These are phyloP conservation scores for Lissocephala sabroskyi DNA, from an alignment of 2,888 invertebrate species.

Conservation along the genomic window DNA sequence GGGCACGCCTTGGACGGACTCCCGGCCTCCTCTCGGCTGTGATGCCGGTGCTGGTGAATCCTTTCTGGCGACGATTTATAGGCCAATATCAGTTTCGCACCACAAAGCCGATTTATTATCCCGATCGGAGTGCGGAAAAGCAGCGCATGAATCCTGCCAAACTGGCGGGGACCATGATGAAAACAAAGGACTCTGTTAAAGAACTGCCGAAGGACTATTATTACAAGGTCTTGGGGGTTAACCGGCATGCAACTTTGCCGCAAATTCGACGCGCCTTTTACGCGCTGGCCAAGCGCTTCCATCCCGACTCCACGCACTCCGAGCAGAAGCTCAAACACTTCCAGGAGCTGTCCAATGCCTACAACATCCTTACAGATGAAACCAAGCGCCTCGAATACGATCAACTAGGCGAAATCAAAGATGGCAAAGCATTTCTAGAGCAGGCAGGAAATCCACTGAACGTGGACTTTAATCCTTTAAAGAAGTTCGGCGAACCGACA, in stretches of 20 bases:
- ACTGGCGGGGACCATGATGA: conserved; percentile 19
- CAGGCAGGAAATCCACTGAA: conserved; percentile 49
- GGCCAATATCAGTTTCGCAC: conserved; percentile 58
- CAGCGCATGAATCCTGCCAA: conserved; percentile 39
- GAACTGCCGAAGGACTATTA: conserved; percentile 62
- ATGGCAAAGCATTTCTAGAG: conserved; percentile 52
- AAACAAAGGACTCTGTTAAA: background rate
- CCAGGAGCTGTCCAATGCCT: conserved; percentile 98
- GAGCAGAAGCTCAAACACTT: conserved; percentile 60
- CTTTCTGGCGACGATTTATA: conserved; percentile 21
- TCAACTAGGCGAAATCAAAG: conserved; percentile 51
- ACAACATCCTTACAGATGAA: conserved; percentile 91
- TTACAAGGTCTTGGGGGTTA: conserved; percentile 65
- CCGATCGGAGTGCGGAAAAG: conserved; percentile 54
- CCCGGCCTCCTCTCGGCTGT: background rate
- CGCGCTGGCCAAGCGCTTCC: conserved; percentile 68
- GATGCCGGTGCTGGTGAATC: no score
- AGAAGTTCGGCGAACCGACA: conserved; percentile 16
- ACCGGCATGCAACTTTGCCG: conserved; percentile 45
- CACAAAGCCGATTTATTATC: conserved; percentile 54
- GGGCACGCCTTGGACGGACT: background rate
- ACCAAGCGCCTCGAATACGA: conserved; percentile 80
- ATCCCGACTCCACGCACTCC: conserved; percentile 63
- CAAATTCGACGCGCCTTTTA: conserved; percentile 69
- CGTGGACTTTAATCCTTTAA: conserved; percentile 12